These are phyloP conservation scores for Hypotaenidia okinawae DNA, from an alignment of 2,797 vertebrate genomes.

Conservation along the genomic window DNA sequence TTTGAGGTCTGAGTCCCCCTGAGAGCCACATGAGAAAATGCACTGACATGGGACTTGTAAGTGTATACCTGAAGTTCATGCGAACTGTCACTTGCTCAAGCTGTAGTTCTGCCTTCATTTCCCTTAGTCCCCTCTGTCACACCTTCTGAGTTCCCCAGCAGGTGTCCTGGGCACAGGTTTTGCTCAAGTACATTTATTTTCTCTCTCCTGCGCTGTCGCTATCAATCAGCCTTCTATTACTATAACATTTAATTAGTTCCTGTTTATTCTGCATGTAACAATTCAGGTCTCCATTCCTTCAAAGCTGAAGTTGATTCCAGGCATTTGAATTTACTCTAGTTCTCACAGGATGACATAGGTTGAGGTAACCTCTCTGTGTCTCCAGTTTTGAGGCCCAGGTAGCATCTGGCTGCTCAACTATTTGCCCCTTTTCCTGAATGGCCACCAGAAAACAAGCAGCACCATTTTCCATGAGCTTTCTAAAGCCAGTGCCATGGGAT, in stretches of 20 bases:
- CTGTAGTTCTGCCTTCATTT: rapidly evolving
- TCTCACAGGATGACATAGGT: background rate
- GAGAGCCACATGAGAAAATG: background rate
- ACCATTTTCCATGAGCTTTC: background rate
- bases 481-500: background rate
- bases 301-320: background rate
- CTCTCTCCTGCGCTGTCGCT: background rate
- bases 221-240: background rate
- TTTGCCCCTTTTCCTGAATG: background rate
- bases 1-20: background rate
- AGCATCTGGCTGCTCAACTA: background rate
- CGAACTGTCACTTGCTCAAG: background rate
- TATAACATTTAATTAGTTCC: background rate
- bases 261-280: background rate
- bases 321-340: background rate
- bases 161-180: background rate
- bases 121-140: background rate
- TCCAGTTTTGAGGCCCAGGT: background rate
- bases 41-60: no score
- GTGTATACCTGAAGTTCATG: background rate
- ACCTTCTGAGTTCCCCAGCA: background rate
- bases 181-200: background rate
- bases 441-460: background rate
- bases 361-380: background rate
- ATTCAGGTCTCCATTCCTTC: rapidly evolving